Evolutionary conservation across 2,888 invertebrate species (phyloP), one percentile per base, ranked within the genome.

Genomic region (Aelia acuminata): DNA sequence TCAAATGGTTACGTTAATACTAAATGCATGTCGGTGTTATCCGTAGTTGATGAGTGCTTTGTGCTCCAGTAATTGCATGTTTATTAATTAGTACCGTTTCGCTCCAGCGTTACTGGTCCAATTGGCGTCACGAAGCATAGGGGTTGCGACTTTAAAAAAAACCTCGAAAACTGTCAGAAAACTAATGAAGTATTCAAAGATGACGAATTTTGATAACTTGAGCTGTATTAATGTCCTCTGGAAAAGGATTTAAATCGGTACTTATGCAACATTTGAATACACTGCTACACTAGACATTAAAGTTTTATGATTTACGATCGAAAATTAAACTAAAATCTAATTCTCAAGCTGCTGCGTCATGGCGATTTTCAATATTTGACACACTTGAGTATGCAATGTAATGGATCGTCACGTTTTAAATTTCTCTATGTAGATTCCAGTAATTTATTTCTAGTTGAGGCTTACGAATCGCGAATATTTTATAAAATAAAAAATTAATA

Each of bases 1-100:
- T 70, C 63, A 70, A 70, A 70, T 70, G 31, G 63, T 70, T 70
- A 35, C 63, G 31, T 35, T 70, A 70, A 70, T 70, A 70, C 63
- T 7, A 70, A 70, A 70, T 70, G 35, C 63, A 70, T 43, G 80
- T 80, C 43, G 35, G 43, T 80, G 80, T 43, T 80, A 80, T 80
- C 80, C 43, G 35, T 80, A 80, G 80, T 80, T 80, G 80, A 80
- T 47, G 80, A 43, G 80, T 80, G 80, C 80, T 43, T 80, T 80
- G 80, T 80, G 80, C 80, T n/a, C 80, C 43, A 80, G 43, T 80
- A 80, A 80, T 80, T 80, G 80, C 39, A 80, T 80, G 80, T 80
- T 80, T 80, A 80, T 43, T 80, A 80, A 43, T 80, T 80, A 80
- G 43, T 35, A 35, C 31, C 35, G 63, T 70, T 70, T 35, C 31